Conservation (phyloP, 2,888 invertebrate genomes). For the Conomelus anceps region DNA sequence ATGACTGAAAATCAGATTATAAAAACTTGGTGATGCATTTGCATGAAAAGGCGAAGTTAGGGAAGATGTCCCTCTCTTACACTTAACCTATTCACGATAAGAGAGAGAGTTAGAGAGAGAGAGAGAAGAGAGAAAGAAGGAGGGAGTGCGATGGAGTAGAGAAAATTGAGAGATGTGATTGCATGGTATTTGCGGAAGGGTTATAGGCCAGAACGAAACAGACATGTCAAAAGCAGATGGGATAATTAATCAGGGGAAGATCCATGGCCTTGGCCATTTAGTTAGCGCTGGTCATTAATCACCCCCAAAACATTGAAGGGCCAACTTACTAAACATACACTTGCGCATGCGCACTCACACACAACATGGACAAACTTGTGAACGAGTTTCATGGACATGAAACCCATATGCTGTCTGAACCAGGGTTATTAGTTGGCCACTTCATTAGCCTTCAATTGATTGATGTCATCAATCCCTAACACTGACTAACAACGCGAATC, state of each 20-base stretch:
- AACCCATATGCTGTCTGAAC: too few species aligned
- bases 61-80: too few species aligned
- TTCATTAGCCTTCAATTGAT: not conserved
- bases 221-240: conserved; percentile 8
- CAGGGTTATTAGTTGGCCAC: not conserved
- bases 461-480: not conserved
- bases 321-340: not conserved
- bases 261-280: not conserved
- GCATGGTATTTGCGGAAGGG: not conserved
- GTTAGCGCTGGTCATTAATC: not conserved
- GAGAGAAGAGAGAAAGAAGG: not conserved
- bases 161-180: not conserved
- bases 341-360: not conserved
- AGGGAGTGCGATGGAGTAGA: too few species aligned
- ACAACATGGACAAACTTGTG: too few species aligned
- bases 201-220: conserved; percentile 8
- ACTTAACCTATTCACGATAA: too few species aligned
- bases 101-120: not conserved
- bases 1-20: too few species aligned
- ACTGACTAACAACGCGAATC: too few species aligned
- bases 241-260: conserved; percentile 4
- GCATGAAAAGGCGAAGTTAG: too few species aligned
- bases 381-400: not conserved
- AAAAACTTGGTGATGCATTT: too few species aligned
- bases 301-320: not conserved